These are phyloP conservation scores for Poecilus cupreus DNA, from an alignment of 2,888 invertebrate genomes.

Conservation along the genomic window DNA sequence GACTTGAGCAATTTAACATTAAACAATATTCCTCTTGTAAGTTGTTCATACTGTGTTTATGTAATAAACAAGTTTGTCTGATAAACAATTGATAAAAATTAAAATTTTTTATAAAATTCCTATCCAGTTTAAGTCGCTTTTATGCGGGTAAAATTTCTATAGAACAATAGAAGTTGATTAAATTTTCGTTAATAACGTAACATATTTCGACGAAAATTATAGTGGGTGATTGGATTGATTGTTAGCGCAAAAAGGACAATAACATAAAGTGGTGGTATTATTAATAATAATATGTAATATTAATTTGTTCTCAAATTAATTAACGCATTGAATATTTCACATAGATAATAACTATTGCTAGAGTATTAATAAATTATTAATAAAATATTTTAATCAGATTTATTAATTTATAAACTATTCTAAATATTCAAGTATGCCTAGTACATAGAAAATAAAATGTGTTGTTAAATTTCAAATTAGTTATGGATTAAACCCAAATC, in stretches of 20 bases:
- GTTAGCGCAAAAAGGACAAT: constrained; percentile 1
- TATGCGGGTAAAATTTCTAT: background rate
- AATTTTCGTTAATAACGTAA: constrained; percentile 8
- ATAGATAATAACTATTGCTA: background rate
- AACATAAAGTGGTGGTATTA: background rate
- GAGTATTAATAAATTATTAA: background rate
- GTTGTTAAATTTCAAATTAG: no score
- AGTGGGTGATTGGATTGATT: constrained; percentile 24
- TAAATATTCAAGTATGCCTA: no score
- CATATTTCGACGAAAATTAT: constrained; percentile 8
- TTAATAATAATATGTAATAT: constrained; percentile 7
- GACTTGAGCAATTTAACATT: no score
- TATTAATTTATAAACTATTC: constrained; percentile 14
- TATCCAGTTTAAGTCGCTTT: background rate
- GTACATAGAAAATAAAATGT: no score
- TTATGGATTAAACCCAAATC: no score
- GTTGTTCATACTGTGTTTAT: no score
- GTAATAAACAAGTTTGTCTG: no score
- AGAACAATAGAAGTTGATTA: constrained; percentile 15
- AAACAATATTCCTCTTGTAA: no score
- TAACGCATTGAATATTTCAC: background rate
- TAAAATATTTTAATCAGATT: background rate
- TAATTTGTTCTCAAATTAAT: background rate
- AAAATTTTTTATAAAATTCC: background rate
- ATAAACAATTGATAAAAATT: no score